Conservation (phyloP, 1,140 invertebrate species). For the Mylabris phalerata region DNA sequence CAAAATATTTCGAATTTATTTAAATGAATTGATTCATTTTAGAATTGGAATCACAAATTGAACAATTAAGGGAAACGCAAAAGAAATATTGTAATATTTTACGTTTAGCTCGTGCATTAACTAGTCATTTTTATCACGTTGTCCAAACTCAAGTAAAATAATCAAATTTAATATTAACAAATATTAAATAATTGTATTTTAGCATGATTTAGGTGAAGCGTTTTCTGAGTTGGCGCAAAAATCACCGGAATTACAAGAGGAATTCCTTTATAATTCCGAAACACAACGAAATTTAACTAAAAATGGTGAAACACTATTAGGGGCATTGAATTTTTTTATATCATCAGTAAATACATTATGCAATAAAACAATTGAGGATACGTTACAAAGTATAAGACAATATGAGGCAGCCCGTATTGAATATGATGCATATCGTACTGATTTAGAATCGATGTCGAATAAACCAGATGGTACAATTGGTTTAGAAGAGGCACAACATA, state of each 20-base stretch:
- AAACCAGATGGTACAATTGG: constrained; percentile 53
- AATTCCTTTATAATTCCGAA: constrained; percentile 93
- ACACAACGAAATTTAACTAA: constrained; percentile 89
- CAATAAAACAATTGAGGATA: constrained; percentile 96
- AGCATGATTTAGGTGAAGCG: constrained; percentile 77
- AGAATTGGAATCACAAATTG: constrained; percentile 90
- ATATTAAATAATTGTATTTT: constrained; percentile 24
- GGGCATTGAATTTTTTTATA: constrained; percentile 92
- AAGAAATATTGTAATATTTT: constrained; percentile 86
- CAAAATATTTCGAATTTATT: not conserved
- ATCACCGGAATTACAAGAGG: constrained; percentile 89
- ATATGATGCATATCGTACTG: constrained; percentile 93
- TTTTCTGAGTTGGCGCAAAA: constrained; percentile 93
- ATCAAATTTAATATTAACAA: constrained; percentile 1
- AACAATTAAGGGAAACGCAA: constrained; percentile 87
- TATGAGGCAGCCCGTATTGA: constrained; percentile 92
- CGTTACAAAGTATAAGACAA: constrained; percentile 83
- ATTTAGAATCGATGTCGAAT: constrained; percentile 72
- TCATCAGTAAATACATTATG: constrained; percentile 91
- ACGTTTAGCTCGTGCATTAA: constrained; percentile 73
- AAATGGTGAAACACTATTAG: constrained; percentile 87
- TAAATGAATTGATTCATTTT: constrained; percentile 24
- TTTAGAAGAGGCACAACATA: constrained; percentile 72
- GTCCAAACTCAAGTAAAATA: constrained; percentile 68
- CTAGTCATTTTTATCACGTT: constrained; percentile 82